Conservation (phyloP, 2,888 invertebrate genomes). For the Noctua fimbriata region DNA sequence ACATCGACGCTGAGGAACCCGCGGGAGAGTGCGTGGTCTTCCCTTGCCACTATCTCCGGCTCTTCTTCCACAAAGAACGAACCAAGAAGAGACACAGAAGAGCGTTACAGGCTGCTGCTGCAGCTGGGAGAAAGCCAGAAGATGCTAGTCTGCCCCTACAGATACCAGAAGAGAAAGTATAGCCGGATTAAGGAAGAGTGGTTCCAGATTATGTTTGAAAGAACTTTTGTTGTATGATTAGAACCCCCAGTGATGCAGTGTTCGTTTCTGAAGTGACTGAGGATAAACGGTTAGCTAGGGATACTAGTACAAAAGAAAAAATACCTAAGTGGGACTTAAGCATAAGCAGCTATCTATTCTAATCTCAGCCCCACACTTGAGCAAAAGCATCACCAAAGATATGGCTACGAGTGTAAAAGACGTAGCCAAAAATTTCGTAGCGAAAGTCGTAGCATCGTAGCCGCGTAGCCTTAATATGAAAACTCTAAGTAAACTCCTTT, state of each 20-base stretch:
- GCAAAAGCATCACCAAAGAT: neutral
- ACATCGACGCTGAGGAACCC: constrained; percentile 96
- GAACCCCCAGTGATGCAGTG: constrained; percentile 59
- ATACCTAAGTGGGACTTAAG: constrained; percentile 5
- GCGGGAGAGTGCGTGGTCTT: constrained; percentile 95
- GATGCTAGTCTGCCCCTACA: constrained; percentile 84
- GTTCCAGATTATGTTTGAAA: constrained; percentile 35
- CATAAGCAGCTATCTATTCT: constrained; percentile 1
- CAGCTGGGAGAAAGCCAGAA: constrained; percentile 79
- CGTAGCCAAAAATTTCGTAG: constrained; percentile 21
- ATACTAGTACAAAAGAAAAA: constrained; percentile 39
- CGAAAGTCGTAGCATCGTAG: constrained; percentile 12
- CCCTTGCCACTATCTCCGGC: constrained; percentile 95
- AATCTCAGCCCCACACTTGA: neutral
- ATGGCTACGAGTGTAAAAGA: neutral
- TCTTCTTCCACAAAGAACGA: constrained; percentile 93
- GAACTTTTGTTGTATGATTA: constrained; percentile 47
- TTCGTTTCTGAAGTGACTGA: constrained; percentile 50
- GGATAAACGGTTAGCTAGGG: constrained; percentile 29
- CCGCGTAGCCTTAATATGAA: neutral
- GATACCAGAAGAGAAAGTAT: constrained; percentile 86
- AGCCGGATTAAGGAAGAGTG: constrained; percentile 43
- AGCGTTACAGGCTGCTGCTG: constrained; percentile 79
- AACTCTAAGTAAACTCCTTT: neutral
- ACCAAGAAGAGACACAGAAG: constrained; percentile 90